Evolutionary conservation across 1,140 invertebrate species (phyloP).

Genomic region (Drosophila nasuta): DNA sequence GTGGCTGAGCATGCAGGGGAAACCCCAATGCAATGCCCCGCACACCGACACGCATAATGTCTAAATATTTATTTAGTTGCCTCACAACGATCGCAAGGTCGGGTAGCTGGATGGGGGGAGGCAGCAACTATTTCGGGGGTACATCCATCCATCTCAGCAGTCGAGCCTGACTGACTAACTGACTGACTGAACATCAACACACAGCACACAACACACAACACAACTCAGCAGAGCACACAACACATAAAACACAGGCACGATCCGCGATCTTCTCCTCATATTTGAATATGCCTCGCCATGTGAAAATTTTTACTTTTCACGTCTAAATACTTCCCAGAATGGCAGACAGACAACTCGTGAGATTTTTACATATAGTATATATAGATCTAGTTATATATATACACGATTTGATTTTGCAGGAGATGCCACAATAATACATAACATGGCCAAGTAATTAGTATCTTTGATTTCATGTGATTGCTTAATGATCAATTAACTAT

Average conservation of each 20-base stretch:
- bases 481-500: slow-evolving; percentile 37
- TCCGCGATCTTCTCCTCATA: background rate
- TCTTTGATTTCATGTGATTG: slow-evolving; percentile 47
- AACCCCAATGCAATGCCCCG: slow-evolving; percentile 8
- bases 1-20: slow-evolving; percentile 20
- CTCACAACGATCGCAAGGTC: slow-evolving; percentile 55
- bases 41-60: slow-evolving; percentile 39
- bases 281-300: background rate
- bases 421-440: slow-evolving; percentile 18
- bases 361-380: slow-evolving; percentile 3
- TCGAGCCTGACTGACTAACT: too few species aligned
- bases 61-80: slow-evolving; percentile 78
- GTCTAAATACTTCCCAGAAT: slow-evolving; percentile 38
- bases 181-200: too few species aligned
- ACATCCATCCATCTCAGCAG: slow-evolving; percentile 43
- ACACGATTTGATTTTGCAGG: background rate
- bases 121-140: slow-evolving; percentile 53
- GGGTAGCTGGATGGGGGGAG: slow-evolving; percentile 31
- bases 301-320: slow-evolving; percentile 35
- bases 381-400: slow-evolving; percentile 4
- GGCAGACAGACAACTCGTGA: slow-evolving; percentile 7
- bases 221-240: slow-evolving; percentile 3
- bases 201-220: too few species aligned
- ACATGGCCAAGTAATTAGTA: slow-evolving; percentile 37
- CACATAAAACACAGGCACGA: slow-evolving; percentile 12